Evolutionary conservation across 23 tunicate genomes (phyloP).

Genomic region (Diplosoma virens): DNA sequence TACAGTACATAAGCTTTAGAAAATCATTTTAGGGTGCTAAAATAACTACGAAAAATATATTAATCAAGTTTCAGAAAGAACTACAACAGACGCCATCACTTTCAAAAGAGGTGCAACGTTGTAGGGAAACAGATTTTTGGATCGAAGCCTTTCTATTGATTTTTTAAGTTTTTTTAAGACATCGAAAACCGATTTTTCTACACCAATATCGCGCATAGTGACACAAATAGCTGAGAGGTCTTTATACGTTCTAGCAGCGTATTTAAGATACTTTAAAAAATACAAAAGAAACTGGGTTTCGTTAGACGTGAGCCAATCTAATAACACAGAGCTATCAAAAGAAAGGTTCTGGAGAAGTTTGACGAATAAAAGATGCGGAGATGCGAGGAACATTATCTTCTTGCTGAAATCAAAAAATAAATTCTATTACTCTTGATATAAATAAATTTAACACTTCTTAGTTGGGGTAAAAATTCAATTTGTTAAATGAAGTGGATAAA

Average conservation of each 20-base stretch:
- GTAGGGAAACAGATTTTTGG: conserved; percentile 31
- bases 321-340: conserved; percentile 47
- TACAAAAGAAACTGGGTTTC: conserved; percentile 67
- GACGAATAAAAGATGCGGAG: conserved; percentile 44
- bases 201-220: not conserved
- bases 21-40: too few species aligned
- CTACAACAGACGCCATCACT: conserved; percentile 3
- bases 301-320: conserved; percentile 69
- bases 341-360: conserved; percentile 20
- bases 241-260: not conserved
- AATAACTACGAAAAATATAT: too few species aligned
- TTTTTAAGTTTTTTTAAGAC: not conserved
- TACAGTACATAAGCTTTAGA: too few species aligned
- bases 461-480: too few species aligned
- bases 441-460: too few species aligned
- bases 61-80: too few species aligned
- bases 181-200: not conserved
- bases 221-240: not conserved
- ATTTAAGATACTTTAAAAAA: conserved; percentile 33
- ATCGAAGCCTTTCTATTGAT: conserved; percentile 6
- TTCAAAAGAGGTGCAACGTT: conserved; percentile 23
- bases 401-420: not conserved
- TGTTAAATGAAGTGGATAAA: too few species aligned
- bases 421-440: too few species aligned
- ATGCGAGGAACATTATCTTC: not conserved